Evolutionary conservation across 2,113 vertebrate genomes (phyloP).

Genomic region (Rhagologus leucostigma): DNA sequence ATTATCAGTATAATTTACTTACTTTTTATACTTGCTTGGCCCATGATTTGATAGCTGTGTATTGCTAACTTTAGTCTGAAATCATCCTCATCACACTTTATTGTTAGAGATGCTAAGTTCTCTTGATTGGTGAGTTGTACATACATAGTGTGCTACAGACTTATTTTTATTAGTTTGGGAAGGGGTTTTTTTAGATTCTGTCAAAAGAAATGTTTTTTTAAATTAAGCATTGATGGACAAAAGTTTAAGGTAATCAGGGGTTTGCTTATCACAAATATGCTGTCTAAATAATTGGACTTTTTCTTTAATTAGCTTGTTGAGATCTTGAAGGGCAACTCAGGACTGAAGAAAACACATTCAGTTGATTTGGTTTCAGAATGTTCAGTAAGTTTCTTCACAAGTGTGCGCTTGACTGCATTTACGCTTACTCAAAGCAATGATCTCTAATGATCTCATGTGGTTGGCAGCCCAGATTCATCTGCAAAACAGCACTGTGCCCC

Average conservation of each 20-base stretch:
- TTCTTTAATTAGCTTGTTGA: neutral
- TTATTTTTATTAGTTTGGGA: neutral
- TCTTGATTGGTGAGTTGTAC: neutral
- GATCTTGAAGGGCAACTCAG: neutral
- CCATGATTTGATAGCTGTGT: neutral
- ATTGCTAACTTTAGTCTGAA: neutral
- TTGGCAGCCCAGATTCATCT: neutral
- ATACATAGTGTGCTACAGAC: rapidly evolving
- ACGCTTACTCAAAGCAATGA: neutral
- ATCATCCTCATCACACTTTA: neutral
- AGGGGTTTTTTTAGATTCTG: neutral
- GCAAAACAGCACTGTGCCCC: neutral
- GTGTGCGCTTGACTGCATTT: neutral
- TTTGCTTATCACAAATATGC: neutral
- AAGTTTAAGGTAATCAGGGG: neutral
- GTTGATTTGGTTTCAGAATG: neutral
- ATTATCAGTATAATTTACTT: neutral
- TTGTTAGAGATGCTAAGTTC: neutral
- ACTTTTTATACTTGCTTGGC: neutral
- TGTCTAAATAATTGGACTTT: neutral
- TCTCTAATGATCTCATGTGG: neutral
- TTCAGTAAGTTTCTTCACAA: neutral
- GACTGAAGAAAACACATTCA: neutral
- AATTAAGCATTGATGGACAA: neutral
- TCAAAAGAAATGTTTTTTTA: neutral